These are phyloP conservation scores for Drosophila sucinea DNA, from an alignment of 1,140 invertebrate genomes.

Conservation along the genomic window DNA sequence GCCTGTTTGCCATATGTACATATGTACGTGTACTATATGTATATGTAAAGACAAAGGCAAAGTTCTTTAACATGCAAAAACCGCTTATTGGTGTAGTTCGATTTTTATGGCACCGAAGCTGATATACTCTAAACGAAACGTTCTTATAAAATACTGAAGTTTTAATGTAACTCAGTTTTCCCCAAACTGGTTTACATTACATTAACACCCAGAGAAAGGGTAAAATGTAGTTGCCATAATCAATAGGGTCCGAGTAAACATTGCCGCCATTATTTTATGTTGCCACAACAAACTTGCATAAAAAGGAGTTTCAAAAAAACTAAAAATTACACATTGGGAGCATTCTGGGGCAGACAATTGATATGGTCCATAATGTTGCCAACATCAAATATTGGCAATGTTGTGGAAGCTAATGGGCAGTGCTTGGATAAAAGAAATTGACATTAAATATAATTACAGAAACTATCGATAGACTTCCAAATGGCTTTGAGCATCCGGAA, in stretches of 20 bases:
- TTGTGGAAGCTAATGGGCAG: too few relatives aligned
- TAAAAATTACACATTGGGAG: slow-evolving; percentile 36
- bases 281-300: slow-evolving; percentile 70
- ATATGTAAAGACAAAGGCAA: slow-evolving; percentile 15
- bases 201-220: neutral
- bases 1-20: slow-evolving; percentile 12
- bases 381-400: slow-evolving; percentile 8
- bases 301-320: slow-evolving; percentile 40
- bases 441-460: neutral
- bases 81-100: neutral
- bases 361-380: neutral
- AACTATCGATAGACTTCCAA: neutral
- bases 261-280: slow-evolving; percentile 29
- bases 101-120: slow-evolving; percentile 11
- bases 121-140: neutral
- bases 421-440: neutral
- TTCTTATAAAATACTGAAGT: too few relatives aligned
- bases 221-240: slow-evolving; percentile 16
- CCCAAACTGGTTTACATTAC: too few relatives aligned
- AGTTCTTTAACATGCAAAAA: slow-evolving; percentile 49
- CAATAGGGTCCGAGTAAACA: slow-evolving; percentile 26
- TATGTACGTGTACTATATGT: too few relatives aligned
- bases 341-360: neutral
- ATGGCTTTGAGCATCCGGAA: neutral
- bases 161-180: too few relatives aligned